These are phyloP conservation scores for Borostomias antarcticus DNA, from an alignment of 2,797 vertebrate species.

Conservation along the genomic window DNA sequence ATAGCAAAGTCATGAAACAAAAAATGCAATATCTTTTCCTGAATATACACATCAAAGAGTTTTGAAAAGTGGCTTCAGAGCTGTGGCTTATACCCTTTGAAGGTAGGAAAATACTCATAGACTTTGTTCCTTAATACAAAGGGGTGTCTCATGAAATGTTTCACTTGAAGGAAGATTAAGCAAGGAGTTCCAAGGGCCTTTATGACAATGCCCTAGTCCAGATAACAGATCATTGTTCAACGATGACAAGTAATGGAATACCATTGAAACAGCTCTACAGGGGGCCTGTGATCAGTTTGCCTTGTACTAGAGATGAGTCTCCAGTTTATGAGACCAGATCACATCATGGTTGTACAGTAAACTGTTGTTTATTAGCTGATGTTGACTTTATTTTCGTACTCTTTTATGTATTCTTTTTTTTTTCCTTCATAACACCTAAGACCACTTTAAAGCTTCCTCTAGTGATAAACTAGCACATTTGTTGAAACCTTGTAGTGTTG, in stretches of 20 bases:
- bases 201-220: conserved; percentile 8
- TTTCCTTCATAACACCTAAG: neutral
- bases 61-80: conserved; percentile 13
- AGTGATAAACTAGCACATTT: neutral
- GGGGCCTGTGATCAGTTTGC: neutral
- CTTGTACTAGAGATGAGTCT: neutral
- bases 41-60: conserved; percentile 12
- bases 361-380: neutral
- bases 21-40: conserved; percentile 1
- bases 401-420: no score
- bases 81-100: conserved; percentile 5
- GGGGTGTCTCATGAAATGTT: conserved; percentile 14
- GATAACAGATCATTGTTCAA: conserved; percentile 16
- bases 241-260: conserved; percentile 5
- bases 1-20: neutral
- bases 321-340: neutral
- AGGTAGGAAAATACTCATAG: conserved; percentile 7
- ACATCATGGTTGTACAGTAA: no score
- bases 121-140: conserved; percentile 22
- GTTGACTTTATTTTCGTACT: no score
- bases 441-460: no score
- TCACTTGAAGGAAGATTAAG: conserved; percentile 20
- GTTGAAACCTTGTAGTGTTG: neutral
- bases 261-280: conserved; percentile 1
- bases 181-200: conserved; percentile 13